Base-by-base conservation (phyloP, 2,888 invertebrate genomes). In the Tetragonula carbonaria region DNA sequence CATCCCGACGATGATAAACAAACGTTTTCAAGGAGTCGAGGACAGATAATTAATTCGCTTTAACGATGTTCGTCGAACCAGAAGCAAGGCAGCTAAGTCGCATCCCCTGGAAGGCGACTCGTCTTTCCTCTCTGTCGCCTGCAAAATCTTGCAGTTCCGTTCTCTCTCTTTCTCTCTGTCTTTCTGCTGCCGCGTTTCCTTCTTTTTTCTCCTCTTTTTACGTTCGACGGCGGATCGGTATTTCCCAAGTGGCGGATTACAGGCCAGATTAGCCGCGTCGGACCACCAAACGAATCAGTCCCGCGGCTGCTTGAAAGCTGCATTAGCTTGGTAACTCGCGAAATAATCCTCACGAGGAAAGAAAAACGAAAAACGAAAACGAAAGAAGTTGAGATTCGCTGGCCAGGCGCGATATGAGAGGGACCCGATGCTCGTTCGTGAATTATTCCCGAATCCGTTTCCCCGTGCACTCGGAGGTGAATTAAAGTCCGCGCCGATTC, bases 221-320 rank as follows among this genome's bases (percentile, higher is more conserved):
- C 21, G n/a, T 70, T 66, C 55, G 55, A 28, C 21, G 62, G 16
- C n/a, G 50, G 70, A 57, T 59, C 62, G 14, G 50, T 67, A 62
- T 82, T 72, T 57, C 66, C 75, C 71, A 65, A 18, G 74, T 71
- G 74, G 55, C 71, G 74, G 74, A 82, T 82, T 75, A 82, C 51
- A 16, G 57, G 57, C 57, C 38, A 51, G 16, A n/a, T 18, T 16
- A 57, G 18, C 8, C 38, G 1, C 45, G 38, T 38, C 45, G 21
- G 51, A 59, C 28, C 11, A 18, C 5, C 14, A 18, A 53, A n/a
- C 16, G 4, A n/a, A 33, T 8, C 45, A 45, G 51, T 3, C 28
- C 18, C 21, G 55, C 45, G 28, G 45, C 63, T 51, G 63, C 45
- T 51, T 57, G 23, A 8, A 45, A 57, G 74, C 21, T 75, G 23